phyloP scores from a whole-genome alignment of 1,140 invertebrate species.

The Triops cancriformis region DNA sequence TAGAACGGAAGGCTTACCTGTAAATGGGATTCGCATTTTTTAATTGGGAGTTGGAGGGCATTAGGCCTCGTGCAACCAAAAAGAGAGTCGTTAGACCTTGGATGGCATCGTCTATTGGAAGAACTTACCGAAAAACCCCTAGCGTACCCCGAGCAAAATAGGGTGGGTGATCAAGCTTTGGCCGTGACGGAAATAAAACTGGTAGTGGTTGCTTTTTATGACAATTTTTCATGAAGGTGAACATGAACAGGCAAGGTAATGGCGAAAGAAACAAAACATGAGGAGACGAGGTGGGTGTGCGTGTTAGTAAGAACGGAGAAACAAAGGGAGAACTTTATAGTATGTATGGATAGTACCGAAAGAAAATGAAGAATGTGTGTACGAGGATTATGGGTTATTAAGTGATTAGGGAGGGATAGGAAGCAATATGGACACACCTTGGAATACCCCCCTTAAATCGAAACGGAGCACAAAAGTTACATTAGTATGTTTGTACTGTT shows the following conservation, averaged over 20 bases:
- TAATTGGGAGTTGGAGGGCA: background rate
- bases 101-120: background rate
- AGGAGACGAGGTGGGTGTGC: background rate
- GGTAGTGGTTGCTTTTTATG: constrained; percentile 9
- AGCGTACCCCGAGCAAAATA: background rate
- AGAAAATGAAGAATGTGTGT: background rate
- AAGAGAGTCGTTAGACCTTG: background rate
- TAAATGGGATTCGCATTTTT: constrained; percentile 11
- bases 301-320: background rate
- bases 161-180: background rate
- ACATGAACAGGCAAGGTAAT: constrained; percentile 1
- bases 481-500: background rate
- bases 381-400: constrained; percentile 1
- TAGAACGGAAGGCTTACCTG: background rate
- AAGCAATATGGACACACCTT: background rate
- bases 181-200: constrained; percentile 13
- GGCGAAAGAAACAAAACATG: background rate
- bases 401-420: background rate
- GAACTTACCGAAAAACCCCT: background rate
- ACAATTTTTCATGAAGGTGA: background rate
- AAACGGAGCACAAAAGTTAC: background rate
- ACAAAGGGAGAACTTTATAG: background rate
- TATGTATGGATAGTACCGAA: background rate
- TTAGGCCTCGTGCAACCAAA: background rate
- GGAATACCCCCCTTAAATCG: background rate